Percentiles rank a stretch among this genome's conserved stretches.
Evolutionary conservation across 2,797 vertebrate species (phyloP).

Genomic region (Xenops minutus): DNA sequence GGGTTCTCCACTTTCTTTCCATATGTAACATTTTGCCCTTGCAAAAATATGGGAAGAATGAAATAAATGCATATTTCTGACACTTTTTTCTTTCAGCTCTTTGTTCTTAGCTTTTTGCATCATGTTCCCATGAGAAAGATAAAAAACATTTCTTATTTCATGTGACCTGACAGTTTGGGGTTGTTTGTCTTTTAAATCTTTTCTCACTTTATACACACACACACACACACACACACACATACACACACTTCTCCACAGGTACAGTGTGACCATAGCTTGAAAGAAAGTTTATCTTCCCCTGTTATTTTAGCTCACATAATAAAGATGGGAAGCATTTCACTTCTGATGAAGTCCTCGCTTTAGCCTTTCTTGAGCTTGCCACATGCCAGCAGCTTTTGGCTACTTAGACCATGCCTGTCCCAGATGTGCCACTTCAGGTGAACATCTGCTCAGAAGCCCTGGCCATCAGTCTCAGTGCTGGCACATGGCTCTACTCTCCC

Average conservation of each 20-base stretch:
- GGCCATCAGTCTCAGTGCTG: background rate
- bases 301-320: background rate
- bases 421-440: background rate
- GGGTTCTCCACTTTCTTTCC: background rate
- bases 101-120: background rate
- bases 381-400: fast-evolving
- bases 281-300: background rate
- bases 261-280: background rate
- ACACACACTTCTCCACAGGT: background rate
- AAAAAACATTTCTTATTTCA: background rate
- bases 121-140: background rate
- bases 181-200: background rate
- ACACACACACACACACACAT: background rate
- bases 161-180: background rate
- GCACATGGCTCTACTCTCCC: background rate
- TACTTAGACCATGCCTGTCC: fast-evolving
- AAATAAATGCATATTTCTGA: background rate
- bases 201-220: background rate
- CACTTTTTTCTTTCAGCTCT: background rate
- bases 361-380: background rate
- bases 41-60: background rate
- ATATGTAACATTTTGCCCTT: background rate
- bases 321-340: background rate
- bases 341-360: background rate
- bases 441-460: background rate